A percentile compares a stretch with the other conserved stretches of the same genome.
Conservation (phyloP, 2,797 vertebrate species). For the Poeciliopsis paucimaculata region DNA sequence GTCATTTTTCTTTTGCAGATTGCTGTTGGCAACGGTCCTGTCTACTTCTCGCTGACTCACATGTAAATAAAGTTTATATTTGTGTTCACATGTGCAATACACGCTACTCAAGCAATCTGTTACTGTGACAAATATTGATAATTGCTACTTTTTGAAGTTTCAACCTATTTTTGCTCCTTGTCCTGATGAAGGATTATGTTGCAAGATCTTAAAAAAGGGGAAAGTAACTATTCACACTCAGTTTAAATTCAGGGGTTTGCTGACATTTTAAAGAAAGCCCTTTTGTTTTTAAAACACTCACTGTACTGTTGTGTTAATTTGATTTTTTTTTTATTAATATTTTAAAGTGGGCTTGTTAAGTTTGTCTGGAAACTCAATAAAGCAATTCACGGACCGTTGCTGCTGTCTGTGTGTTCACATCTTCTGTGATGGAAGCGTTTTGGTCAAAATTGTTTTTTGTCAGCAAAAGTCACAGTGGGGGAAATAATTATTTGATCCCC, state of each 20-base stretch:
- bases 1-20: conserved; percentile 62
- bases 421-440: neutral
- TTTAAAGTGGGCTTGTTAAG: conserved; percentile 77
- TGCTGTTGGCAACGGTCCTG: conserved; percentile 69
- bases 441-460: neutral
- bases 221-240: conserved; percentile 57
- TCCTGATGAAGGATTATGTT: conserved; percentile 60
- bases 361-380: conserved; percentile 80
- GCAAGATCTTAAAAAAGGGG: conserved; percentile 72
- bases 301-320: conserved; percentile 72
- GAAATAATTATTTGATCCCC: neutral
- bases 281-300: conserved; percentile 64
- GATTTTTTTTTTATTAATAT: conserved; percentile 58
- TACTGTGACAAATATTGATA: conserved; percentile 84
- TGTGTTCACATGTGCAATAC: conserved; percentile 86
- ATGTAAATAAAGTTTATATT: conserved; percentile 83
- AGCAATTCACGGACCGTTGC: conserved; percentile 67
- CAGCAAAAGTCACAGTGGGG: neutral
- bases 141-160: conserved; percentile 63
- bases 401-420: neutral
- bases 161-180: conserved; percentile 37
- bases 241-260: conserved; percentile 69
- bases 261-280: conserved; percentile 68
- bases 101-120: conserved; percentile 84
- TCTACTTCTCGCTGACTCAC: conserved; percentile 76